Percentiles rank a stretch among this genome's conserved stretches.
These are phyloP conservation scores for Elymnias hypermnestra DNA, from an alignment of 1,140 invertebrate species.

Conservation along the genomic window DNA sequence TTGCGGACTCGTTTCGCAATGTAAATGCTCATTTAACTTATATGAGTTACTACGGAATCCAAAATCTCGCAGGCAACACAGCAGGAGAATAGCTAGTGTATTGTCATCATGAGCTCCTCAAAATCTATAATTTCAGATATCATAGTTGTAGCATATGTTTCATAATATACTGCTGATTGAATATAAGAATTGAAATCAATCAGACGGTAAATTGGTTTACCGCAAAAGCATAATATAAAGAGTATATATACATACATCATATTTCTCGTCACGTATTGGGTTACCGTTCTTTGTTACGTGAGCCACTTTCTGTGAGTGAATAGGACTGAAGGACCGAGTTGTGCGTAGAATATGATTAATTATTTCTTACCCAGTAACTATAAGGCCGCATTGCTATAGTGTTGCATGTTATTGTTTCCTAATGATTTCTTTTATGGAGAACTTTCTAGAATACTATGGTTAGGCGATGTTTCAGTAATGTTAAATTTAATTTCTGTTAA, in stretches of 20 bases:
- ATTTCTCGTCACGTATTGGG: slow-evolving; percentile 68
- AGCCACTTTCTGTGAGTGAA: slow-evolving; percentile 69
- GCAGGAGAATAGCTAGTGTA: too few relatives aligned
- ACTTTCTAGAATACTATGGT: slow-evolving; percentile 21
- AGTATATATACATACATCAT: slow-evolving; percentile 53
- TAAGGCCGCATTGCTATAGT: slow-evolving; percentile 31
- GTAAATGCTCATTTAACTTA: too few relatives aligned
- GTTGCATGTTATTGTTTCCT: slow-evolving; percentile 16
- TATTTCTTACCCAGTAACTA: slow-evolving; percentile 50
- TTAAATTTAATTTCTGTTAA: too few relatives aligned
- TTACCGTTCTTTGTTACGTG: slow-evolving; percentile 72
- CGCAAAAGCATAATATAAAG: slow-evolving; percentile 61
- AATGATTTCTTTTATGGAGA: slow-evolving; percentile 13
- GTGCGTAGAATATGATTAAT: slow-evolving; percentile 70
- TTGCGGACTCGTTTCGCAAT: too few relatives aligned
- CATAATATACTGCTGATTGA: too few relatives aligned
- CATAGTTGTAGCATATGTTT: too few relatives aligned
- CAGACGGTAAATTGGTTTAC: slow-evolving; percentile 53
- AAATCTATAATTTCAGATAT: too few relatives aligned
- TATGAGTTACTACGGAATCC: too few relatives aligned
- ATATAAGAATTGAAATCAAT: slow-evolving; percentile 63
- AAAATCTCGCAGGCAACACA: too few relatives aligned
- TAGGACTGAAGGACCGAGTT: slow-evolving; percentile 57
- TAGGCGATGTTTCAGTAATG: not conserved
- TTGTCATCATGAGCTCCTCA: too few relatives aligned